Evolutionary conservation across 2,888 invertebrate genomes (phyloP), one percentile per base, ranked within the genome.

Genomic region (Scaptomyza parva): DNA sequence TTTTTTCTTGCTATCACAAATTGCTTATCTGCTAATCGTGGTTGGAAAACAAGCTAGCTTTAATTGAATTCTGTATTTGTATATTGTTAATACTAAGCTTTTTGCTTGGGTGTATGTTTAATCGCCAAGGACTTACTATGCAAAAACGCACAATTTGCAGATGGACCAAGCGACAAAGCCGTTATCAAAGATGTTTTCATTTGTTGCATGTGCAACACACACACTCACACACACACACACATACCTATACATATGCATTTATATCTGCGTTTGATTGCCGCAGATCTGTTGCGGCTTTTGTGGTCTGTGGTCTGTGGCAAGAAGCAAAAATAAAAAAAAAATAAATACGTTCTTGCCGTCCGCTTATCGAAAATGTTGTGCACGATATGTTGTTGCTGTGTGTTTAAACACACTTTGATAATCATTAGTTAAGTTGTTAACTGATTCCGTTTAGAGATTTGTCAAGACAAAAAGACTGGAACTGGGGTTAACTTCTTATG

Each of bases 341-440:
- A 17, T 0, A 3, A 37, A 37, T 17, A 54, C n/a, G 44, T 50
- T 59, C 60, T 73, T 44, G 41, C 43, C 43, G 7, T 24, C n/a
- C 57, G 40, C 63, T 75, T 72, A 67, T 72, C 71, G 62, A 51
- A 12, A 24, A 44, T 52, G 61, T 64, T 59, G 53, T 53, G 37
- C 43, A n/a, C 17, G 33, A 24, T 53, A 33, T 41, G 26, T n/a
- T 14, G 7, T 20, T 54, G 47, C 12, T 59, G 62, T 41, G 69
- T 62, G 76, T 55, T 79, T 71, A 70, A 84, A 64, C 72, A 72
- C 71, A 81, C 78, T 81, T 70, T 76, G 84, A 86, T 88, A 79
- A 88, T 84, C 88, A 85, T 85, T 85, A 85, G 85, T 85, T 85
- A 84, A 88, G 88, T 86, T 86, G 85, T 85, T 85, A 88, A 88